These are phyloP conservation scores for Prenolepis imparis DNA, from an alignment of 2,888 invertebrate species.

Conservation along the genomic window DNA sequence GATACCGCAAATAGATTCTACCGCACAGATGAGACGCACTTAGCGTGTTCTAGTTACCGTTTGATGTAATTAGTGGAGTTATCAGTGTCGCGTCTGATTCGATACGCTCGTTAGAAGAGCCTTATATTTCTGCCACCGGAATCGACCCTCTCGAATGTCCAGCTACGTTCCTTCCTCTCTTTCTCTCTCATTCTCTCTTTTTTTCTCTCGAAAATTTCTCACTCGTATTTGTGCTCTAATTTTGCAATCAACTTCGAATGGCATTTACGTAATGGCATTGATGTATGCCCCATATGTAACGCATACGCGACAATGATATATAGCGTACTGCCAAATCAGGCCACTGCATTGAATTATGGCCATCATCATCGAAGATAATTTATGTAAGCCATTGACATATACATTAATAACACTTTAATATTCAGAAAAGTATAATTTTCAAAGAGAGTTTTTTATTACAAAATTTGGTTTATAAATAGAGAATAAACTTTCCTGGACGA, in stretches of 20 bases:
- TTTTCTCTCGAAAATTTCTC: slow-evolving; percentile 43
- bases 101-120: slow-evolving; percentile 57
- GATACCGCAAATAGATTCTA: slow-evolving; percentile 47
- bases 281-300: slow-evolving; percentile 38
- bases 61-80: slow-evolving; percentile 79
- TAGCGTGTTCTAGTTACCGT: slow-evolving; percentile 77
- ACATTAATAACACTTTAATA: slow-evolving; percentile 19
- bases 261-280: slow-evolving; percentile 49
- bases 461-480: no score
- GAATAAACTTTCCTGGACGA: background rate
- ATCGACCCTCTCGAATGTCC: slow-evolving; percentile 54
- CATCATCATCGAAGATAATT: slow-evolving; percentile 34
- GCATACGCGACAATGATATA: slow-evolving; percentile 41
- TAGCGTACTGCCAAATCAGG: slow-evolving; percentile 28
- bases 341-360: slow-evolving; percentile 46
- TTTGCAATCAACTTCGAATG: slow-evolving; percentile 32
- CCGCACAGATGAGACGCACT: slow-evolving; percentile 62
- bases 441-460: background rate
- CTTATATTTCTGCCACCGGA: slow-evolving; percentile 65
- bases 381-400: slow-evolving; percentile 26
- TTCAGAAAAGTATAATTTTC: background rate
- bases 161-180: slow-evolving; percentile 53
- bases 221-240: slow-evolving; percentile 24
- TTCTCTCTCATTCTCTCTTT: no score
- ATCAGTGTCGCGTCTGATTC: slow-evolving; percentile 41